phyloP scores from a whole-genome alignment of 2,113 vertebrate genomes.

The Scytalopus superciliaris region DNA sequence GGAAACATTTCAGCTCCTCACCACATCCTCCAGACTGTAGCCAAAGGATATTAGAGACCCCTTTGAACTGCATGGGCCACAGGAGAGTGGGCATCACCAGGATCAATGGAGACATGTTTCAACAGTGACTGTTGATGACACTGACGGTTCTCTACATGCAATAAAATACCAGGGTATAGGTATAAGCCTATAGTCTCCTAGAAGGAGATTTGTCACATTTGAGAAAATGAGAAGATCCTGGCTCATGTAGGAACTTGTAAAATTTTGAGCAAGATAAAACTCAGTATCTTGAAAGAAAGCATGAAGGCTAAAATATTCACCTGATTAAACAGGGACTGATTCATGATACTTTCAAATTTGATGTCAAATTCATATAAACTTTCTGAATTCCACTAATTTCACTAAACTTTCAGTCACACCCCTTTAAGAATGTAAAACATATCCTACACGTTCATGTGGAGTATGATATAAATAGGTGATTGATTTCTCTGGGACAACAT shows the following conservation, averaged over 20 bases:
- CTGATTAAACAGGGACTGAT: neutral
- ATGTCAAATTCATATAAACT: neutral
- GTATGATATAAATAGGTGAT: neutral
- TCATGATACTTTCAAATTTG: neutral
- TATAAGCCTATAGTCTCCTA: neutral
- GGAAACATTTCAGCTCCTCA: neutral
- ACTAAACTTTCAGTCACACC: neutral
- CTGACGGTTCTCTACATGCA: neutral
- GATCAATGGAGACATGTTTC: neutral
- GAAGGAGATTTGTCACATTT: neutral
- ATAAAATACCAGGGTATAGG: neutral
- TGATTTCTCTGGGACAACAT: neutral
- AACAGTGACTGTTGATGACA: neutral
- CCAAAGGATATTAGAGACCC: neutral
- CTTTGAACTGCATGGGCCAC: neutral
- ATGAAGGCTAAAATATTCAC: neutral
- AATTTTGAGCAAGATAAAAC: neutral
- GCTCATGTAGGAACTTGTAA: neutral
- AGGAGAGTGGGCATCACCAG: accelerated
- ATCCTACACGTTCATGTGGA: neutral
- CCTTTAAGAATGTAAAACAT: neutral
- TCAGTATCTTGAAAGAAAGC: neutral
- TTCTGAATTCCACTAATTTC: neutral
- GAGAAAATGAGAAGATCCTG: neutral
- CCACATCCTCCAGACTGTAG: neutral